Conservation (phyloP, 2,113 vertebrate genomes). For the Aldabrachelys gigantea region DNA sequence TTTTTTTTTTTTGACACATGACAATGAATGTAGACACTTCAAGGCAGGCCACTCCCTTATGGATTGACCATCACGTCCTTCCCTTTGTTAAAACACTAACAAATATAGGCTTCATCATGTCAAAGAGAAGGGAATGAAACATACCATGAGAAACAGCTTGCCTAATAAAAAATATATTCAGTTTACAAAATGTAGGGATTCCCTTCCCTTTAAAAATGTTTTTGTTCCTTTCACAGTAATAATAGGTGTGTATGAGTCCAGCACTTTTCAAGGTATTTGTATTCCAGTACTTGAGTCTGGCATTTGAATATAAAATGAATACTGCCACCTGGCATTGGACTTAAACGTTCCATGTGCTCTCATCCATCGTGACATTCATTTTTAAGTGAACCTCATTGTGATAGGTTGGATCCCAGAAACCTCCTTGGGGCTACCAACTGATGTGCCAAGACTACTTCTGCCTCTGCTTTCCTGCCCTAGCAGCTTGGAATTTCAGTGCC, state of each 20-base stretch:
- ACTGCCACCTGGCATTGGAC: background rate
- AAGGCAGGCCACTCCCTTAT: background rate
- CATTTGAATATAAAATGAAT: background rate
- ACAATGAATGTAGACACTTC: slow-evolving; percentile 4
- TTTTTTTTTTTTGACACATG: background rate
- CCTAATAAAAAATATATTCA: background rate
- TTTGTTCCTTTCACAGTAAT: background rate
- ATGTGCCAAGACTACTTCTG: no score
- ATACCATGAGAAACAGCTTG: background rate
- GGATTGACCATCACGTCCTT: slow-evolving; percentile 39
- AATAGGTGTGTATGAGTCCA: background rate
- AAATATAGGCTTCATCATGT: slow-evolving; percentile 15
- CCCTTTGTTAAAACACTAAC: slow-evolving; percentile 23
- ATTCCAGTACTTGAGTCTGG: background rate
- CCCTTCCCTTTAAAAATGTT: background rate
- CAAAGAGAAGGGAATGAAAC: slow-evolving; percentile 36
- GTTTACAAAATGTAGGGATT: background rate
- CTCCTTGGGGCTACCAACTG: no score
- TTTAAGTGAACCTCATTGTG: background rate
- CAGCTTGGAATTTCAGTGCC: no score
- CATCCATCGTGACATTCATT: background rate
- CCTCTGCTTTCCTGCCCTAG: no score
- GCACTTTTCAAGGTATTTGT: background rate
- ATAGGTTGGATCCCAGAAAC: background rate
- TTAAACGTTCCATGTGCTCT: background rate